Conservation (phyloP, 2,888 invertebrate species). For the Chrysomela aeneicollis region DNA sequence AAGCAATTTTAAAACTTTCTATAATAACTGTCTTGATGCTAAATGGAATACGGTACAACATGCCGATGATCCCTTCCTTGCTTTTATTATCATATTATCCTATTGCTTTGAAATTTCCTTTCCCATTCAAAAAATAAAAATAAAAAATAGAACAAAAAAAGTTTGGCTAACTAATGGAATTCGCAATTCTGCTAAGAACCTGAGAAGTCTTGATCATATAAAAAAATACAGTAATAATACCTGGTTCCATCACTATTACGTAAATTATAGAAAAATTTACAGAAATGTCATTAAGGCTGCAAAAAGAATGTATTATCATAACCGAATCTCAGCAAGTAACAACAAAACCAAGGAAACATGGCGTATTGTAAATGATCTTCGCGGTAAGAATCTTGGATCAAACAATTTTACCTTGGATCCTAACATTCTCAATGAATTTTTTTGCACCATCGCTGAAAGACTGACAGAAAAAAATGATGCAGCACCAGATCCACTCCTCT, state of each 20-base stretch:
- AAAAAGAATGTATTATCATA: conserved; percentile 23
- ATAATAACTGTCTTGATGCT: not conserved
- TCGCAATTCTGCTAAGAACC: not conserved
- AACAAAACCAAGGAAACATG: conserved; percentile 18
- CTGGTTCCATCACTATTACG: conserved; percentile 2
- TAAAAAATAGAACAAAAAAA: not conserved
- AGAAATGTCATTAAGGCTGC: conserved; percentile 14
- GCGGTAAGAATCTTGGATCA: not conserved
- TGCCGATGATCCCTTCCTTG: conserved; percentile 7
- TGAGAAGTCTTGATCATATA: not conserved
- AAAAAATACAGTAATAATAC: conserved; percentile 3
- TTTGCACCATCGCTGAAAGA: conserved; percentile 13
- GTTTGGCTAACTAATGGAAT: not conserved
- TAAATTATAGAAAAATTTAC: not conserved
- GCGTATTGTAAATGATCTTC: conserved; percentile 14
- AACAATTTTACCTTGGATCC: conserved; percentile 6
- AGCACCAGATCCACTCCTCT: conserved; percentile 1
- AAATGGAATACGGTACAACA: not conserved
- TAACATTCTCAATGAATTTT: conserved; percentile 10
- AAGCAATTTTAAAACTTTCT: not conserved
- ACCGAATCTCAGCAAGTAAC: conserved; percentile 7
- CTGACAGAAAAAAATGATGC: conserved; percentile 8
- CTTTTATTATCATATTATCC: conserved; percentile 10
- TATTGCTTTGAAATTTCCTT: conserved; percentile 3
- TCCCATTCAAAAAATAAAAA: conserved; percentile 10